Evolutionary conservation across 2,113 vertebrate genomes (phyloP), one percentile per base, ranked within the genome.

Genomic region (Datnioides undecimradiatus): DNA sequence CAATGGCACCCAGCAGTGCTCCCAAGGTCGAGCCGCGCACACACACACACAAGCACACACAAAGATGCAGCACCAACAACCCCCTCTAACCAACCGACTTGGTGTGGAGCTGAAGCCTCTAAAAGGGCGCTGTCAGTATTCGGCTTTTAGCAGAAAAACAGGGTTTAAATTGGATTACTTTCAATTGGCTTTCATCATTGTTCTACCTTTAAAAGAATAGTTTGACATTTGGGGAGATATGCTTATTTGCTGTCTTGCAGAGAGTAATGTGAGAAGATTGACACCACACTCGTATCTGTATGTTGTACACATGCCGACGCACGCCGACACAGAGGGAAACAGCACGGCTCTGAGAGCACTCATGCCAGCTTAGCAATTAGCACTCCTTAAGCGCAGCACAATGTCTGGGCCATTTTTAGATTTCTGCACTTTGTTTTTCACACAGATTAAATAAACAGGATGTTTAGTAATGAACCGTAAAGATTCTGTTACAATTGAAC

Each of bases 1-100:
- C 95, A 95, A 95, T 95, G 93, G 87, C 86, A 85, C 90, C 90
- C 90, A 92, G 82, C 86, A 87, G 88, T 78, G 87, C 77, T 88
- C 79, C 85, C 94, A 95, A 94, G 94, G 94, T 95, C 93, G 71
- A 74, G 57, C 33, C 83, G 77, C 41, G 62, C 76, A 62, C 77
- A 69, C 65, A 59, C 45, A 46, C 52, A 68, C 67, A 69, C 77
- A 63, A 58, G 67, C 52, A 63, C 58, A 48, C 70, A 73, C 41
- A 45, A 49, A 55, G 71, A 69, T 40, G 21, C 67, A 49, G n/a
- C 41, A 52, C 12, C 49, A 59, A 19, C 72, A 72, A n/a, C 7
- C 57, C 36, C 27, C 60, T 13, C 6, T 5, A 69, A 62, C 38
- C 83, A 72, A 76, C 54, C 58, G 33, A 43, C n/a, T n/a, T n/a